Conservation (phyloP, 2,888 invertebrate species). For the Agrochola lota region DNA sequence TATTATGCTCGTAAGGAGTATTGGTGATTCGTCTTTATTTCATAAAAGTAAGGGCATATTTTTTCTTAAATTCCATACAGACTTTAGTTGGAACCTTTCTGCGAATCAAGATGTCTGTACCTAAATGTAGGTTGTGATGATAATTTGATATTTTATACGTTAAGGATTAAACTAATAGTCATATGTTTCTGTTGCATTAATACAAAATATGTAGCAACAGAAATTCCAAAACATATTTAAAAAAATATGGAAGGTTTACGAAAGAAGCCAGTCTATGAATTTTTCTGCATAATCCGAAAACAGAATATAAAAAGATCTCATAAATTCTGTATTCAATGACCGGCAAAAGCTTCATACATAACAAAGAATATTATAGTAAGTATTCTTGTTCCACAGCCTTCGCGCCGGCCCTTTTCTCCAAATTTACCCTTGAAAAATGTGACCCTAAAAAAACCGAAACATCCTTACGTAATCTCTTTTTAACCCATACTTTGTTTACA, state of each 20-base stretch:
- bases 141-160: neutral
- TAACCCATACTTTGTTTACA: constrained; percentile 64
- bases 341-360: constrained; percentile 26
- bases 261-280: neutral
- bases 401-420: constrained; percentile 16
- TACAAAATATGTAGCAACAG: neutral
- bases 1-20: neutral
- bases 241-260: too few relatives aligned
- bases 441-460: constrained; percentile 45
- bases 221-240: neutral
- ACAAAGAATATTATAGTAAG: constrained; percentile 48
- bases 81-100: neutral
- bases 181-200: neutral
- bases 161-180: neutral
- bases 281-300: neutral
- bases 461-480: constrained; percentile 60
- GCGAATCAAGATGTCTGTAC: neutral
- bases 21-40: neutral
- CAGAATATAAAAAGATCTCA: neutral
- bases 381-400: constrained; percentile 25
- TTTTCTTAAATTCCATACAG: too few relatives aligned
- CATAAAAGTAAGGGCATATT: too few relatives aligned
- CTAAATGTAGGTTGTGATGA: neutral
- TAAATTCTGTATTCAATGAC: constrained; percentile 37
- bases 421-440: constrained; percentile 48